Evolutionary conservation across 1,140 invertebrate species (phyloP).

Genomic region (Leptopilina boulardi): DNA sequence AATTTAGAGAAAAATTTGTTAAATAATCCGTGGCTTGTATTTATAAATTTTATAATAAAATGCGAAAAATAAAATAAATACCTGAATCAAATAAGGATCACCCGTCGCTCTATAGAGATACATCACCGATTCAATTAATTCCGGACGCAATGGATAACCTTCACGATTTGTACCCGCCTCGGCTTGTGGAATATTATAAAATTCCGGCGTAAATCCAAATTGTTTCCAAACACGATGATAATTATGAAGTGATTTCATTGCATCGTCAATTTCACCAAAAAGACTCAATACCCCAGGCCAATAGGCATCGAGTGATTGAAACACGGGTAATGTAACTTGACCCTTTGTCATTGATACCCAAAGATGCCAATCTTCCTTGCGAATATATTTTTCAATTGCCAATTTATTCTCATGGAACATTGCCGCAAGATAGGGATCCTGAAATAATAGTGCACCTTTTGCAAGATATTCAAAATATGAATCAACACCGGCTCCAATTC

Average conservation of each 20-base stretch:
- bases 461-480: conserved; percentile 99
- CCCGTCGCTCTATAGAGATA: conserved; percentile 96
- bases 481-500: conserved; percentile 95
- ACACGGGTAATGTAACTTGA: conserved; percentile 95
- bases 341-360: conserved; percentile 98
- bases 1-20: too few species aligned
- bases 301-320: conserved; percentile 98
- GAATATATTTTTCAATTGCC: conserved; percentile 92
- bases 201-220: conserved; percentile 98
- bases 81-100: conserved; percentile 89
- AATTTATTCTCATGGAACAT: conserved; percentile 92
- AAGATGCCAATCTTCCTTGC: conserved; percentile 96
- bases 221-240: conserved; percentile 97
- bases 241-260: conserved; percentile 94
- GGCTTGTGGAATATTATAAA: conserved; percentile 94
- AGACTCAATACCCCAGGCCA: conserved; percentile 97
- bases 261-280: conserved; percentile 91
- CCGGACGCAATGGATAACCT: conserved; percentile 96
- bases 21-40: too few species aligned
- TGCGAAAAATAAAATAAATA: not conserved
- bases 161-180: conserved; percentile 90
- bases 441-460: conserved; percentile 90
- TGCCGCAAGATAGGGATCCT: conserved; percentile 91
- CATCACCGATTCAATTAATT: conserved; percentile 97
- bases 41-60: not conserved